Percentiles rank a stretch among this genome's conserved stretches.
Evolutionary conservation across 1,140 invertebrate species (phyloP).

Genomic region (Lucilia cuprina): DNA sequence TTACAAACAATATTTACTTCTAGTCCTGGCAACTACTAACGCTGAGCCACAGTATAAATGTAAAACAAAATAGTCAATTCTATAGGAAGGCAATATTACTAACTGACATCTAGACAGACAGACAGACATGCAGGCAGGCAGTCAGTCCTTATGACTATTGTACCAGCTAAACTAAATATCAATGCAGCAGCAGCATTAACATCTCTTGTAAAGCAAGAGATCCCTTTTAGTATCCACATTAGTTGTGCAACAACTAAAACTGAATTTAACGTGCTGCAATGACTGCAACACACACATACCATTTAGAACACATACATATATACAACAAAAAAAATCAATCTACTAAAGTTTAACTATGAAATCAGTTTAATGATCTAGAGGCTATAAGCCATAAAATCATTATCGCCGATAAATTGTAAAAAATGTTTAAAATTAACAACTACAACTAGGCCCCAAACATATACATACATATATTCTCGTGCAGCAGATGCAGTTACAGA

Average conservation of each 20-base stretch:
- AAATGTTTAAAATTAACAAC: slow-evolving; percentile 35
- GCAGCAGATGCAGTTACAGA: too few species aligned
- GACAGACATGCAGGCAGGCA: neutral
- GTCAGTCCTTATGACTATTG: too few species aligned
- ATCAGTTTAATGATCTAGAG: slow-evolving; percentile 34
- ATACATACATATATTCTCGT: too few species aligned
- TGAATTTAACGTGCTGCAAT: neutral
- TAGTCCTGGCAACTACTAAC: too few species aligned
- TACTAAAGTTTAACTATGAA: slow-evolving; percentile 27
- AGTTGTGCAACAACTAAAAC: neutral
- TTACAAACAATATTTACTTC: too few species aligned
- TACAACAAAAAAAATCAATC: slow-evolving; percentile 28
- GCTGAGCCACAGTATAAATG: too few species aligned
- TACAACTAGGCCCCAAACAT: neutral
- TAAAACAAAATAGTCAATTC: too few species aligned
- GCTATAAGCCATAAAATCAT: slow-evolving; percentile 35
- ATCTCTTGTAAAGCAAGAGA: neutral
- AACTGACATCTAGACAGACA: neutral
- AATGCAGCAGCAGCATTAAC: neutral
- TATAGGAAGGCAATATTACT: too few species aligned
- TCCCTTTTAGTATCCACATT: neutral
- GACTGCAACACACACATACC: neutral
- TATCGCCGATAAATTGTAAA: slow-evolving; percentile 34
- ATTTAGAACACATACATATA: too few species aligned
- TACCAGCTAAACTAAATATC: too few species aligned